Evolutionary conservation across 2,888 invertebrate genomes (phyloP), one percentile per base, ranked within the genome.

Genomic region (Sphaerophoria rueppellii): DNA sequence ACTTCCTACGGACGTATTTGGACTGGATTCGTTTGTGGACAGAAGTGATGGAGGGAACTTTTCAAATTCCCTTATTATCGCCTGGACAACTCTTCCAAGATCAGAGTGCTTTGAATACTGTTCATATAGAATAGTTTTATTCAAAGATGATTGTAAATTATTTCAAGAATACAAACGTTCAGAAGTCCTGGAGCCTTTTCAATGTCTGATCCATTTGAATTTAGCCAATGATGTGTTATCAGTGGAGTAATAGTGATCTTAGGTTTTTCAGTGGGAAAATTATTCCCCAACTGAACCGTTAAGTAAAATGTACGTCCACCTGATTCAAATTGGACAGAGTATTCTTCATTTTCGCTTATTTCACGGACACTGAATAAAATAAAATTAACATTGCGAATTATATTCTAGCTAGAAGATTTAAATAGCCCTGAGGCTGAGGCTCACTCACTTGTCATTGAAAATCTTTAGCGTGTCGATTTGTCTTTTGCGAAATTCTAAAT

Each of bases 401-500:
- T 43, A 43, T 35, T 34, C n/a, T 14, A 57, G 32, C 67, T 67
- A 5, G 7, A 35, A 46, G 7, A 35, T 35, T 80, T 14, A 50
- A 67, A 9, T 9, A 37, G 35, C 34, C 6, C 34, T 9, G 7
- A 7, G 40, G 55, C 46, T 58, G 16, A 32, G 57, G 1, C 4
- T 11, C 55, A 89, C 93, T 93, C 92, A 95, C 95, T 96, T 95
- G 88, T 95, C 96, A 90, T 96, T 96, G 90, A 96, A 96, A 88
- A 96, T 94, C 92, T 96, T 96, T 87, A 96, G 91, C 5, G 96
- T 96, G 89, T 96, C 95, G 87, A 96, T 96, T 93, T 96, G 96
- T 37, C 95, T 94, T 91, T 94, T 95, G 89, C 95, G 92, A 80
- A 74, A 82, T 46, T 82, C 82, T 58, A 71, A 74, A 46, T 82